These are phyloP conservation scores for Tragelaphus strepsiceros DNA, from an alignment of 2,113 vertebrate genomes.

Conservation along the genomic window DNA sequence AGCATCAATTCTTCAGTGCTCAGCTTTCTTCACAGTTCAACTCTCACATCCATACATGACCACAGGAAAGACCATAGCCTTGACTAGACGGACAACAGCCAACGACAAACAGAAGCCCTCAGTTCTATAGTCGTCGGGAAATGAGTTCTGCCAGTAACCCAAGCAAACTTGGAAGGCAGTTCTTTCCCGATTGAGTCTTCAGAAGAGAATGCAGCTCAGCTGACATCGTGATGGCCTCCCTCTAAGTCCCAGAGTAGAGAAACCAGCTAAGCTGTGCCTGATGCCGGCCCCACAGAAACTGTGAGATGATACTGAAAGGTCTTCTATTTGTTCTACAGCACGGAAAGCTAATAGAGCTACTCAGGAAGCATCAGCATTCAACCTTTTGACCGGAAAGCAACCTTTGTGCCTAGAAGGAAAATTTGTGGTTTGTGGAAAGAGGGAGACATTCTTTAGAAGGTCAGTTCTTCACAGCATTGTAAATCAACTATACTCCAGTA, in stretches of 20 bases:
- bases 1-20: too few species aligned
- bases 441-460: background rate
- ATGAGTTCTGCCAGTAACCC: background rate
- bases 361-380: background rate
- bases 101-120: background rate
- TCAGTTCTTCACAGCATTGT: background rate
- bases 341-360: background rate
- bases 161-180: background rate
- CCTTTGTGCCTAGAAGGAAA: background rate
- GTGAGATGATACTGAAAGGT: background rate
- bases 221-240: background rate
- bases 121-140: background rate
- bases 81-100: background rate
- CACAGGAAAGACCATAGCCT: too few species aligned
- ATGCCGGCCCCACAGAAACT: background rate
- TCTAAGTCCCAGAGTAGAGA: background rate
- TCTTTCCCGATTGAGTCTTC: background rate
- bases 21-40: too few species aligned
- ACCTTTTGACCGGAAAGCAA: background rate
- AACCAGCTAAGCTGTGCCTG: background rate
- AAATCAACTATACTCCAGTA: background rate
- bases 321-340: background rate
- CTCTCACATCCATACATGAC: too few species aligned
- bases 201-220: background rate
- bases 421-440: background rate